Base-by-base conservation (phyloP, 2,797 vertebrate genomes). In the Cryptoblepharus egeriae region DNA sequence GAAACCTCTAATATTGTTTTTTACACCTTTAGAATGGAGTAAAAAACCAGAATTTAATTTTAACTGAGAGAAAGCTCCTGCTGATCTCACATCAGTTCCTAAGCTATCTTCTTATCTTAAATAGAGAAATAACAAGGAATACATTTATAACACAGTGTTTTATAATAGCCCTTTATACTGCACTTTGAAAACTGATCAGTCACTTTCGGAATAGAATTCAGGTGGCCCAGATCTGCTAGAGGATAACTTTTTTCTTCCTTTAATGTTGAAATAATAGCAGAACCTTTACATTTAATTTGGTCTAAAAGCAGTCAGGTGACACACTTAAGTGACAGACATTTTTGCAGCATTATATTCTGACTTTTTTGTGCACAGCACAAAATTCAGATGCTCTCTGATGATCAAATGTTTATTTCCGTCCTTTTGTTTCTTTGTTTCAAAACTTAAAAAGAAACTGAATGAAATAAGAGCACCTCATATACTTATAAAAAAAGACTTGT, bases 391-490 rank as follows among this genome's bases (percentile, higher is more conserved):
- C 83, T 89, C 87, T 85, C 83, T 81, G 81, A 45, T 77, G 78
- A 68, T 0, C 0, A n/a, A 1, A 84, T 90, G n/a, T 73, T 89
- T 89, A 72, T 79, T 82, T 90, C 52, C 67, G 85, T 12, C 30
- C 80, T 85, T 67, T 67, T 71, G 64, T 73, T 85, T 65, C 76
- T 88, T 88, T 88, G 75, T 82, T 89, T 91, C 87, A 83, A 72
- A 80, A 60, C 22, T 42, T 11, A 52, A 26, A 69, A 69, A 4
- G 84, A 75, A 70, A 0, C 57, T 88, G 58, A 88, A 86, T 73
- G 12, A 58, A 35, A 57, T 80, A 76, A 83, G 15, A 88, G 81
- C 85, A 80, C 55, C 57, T 76, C 10, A 24, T 57, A 3, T 45
- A 20, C 22, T 68, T 28, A 32, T 22, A 3, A 49, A 13, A n/a